These are phyloP conservation scores for Nomada lathburiana DNA, from an alignment of 2,888 invertebrate genomes.

Conservation along the genomic window DNA sequence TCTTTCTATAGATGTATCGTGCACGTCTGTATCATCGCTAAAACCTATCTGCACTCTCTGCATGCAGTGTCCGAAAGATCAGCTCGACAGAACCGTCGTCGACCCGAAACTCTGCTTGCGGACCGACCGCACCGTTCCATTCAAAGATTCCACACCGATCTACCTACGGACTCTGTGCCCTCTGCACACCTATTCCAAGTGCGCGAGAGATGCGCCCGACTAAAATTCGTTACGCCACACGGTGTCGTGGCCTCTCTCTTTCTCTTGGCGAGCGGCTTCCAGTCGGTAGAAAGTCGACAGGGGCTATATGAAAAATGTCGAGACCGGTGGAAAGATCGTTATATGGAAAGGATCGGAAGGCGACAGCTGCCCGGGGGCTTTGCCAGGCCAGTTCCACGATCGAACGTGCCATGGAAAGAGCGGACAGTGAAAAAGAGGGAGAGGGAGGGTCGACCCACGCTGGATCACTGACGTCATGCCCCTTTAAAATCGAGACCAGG, in stretches of 20 bases:
- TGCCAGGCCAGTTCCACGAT: constrained; percentile 49
- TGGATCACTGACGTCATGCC: constrained; percentile 63
- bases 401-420: constrained; percentile 36
- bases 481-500: constrained; percentile 59
- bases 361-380: constrained; percentile 62
- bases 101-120: too few species aligned
- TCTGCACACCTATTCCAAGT: background rate
- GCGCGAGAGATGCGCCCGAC: constrained; percentile 29
- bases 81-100: too few species aligned
- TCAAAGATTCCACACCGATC: background rate
- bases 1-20: too few species aligned
- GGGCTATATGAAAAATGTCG: constrained; percentile 57
- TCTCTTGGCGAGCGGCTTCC: constrained; percentile 27
- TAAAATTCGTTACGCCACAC: constrained; percentile 52
- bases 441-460: constrained; percentile 50
- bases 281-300: constrained; percentile 58
- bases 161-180: background rate
- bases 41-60: too few species aligned
- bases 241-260: constrained; percentile 23
- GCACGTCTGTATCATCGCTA: too few species aligned
- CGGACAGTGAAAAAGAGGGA: background rate
- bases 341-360: constrained; percentile 62
- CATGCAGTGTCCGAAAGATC: too few species aligned
- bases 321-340: constrained; percentile 58
- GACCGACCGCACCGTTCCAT: too few species aligned